Base-by-base conservation (phyloP, 30 jellyfish, hydroid and myxozoan genomes). In the Mastigias papua region DNA sequence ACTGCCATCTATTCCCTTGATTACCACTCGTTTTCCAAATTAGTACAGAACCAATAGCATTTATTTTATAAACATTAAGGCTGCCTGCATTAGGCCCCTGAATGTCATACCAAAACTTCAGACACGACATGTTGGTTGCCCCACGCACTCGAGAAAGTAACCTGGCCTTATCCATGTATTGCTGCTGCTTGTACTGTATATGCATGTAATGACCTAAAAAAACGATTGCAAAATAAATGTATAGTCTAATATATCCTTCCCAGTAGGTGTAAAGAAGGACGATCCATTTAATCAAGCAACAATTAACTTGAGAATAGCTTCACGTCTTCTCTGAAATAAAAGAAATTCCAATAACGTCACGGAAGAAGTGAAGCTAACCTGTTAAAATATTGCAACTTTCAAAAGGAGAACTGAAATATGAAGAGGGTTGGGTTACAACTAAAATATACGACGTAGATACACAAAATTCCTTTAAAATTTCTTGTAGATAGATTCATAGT, bases 71-170 rank as follows among this genome's bases (percentile, higher is more conserved):
- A 2, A 69, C 25, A 69, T 20, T 25, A 2, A 69, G 80, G n/a
- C 33, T 69, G 1, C 80, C 80, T 20, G 33, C 33, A 11, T 26
- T 27, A 1, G 51, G 9, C 54, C 80, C 80, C 9, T 31, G 10
- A 26, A 69, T 69, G 61, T 69, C 31, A 48, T 69, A 69, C 80
- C 80, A 69, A 69, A 69, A 31, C 16, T 34, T 29, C 7, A 69
- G 26, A 61, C 80, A 69, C 7, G 80, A 27, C 8, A 1, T 31
- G 7, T 7, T 48, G 1, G 80, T 69, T 26, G 80, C n/a, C 29
- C 27, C 61, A 6, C 80, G 49, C 58, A 29, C 22, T 16, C 58
- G n/a, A 7, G 80, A 69, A 21, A 69, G 2, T 61, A 69, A 29
- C 22, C 80, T 7, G 61, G 60, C 80, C 31, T 69, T 69, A 29